A percentile compares a stretch with the other conserved stretches of the same genome.
phyloP scores from a whole-genome alignment of 1,140 invertebrate species.

The Drosophila mayri region DNA sequence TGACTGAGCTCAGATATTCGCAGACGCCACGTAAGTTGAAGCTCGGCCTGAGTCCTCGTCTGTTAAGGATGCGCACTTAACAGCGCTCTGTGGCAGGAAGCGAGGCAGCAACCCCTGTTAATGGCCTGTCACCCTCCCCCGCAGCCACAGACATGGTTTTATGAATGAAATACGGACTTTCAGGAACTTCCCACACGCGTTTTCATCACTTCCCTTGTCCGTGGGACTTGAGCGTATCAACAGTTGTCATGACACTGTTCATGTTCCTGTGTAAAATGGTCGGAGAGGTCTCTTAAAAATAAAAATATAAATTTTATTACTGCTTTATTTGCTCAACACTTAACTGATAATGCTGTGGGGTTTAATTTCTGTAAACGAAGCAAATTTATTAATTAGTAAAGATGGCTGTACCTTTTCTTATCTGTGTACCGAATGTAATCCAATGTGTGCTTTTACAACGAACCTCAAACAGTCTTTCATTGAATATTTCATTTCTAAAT shows the following conservation, averaged over 20 bases:
- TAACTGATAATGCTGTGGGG: conserved; percentile 13
- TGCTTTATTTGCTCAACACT: conserved; percentile 16
- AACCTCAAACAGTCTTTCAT: neutral
- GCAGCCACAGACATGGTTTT: conserved; percentile 17
- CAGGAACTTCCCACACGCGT: conserved; percentile 2
- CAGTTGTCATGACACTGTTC: conserved; percentile 66
- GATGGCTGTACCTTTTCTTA: neutral
- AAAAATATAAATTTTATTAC: conserved; percentile 1
- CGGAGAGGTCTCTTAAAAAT: neutral
- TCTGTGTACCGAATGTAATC: neutral
- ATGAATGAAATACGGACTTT: conserved; percentile 65
- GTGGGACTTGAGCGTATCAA: conserved; percentile 49
- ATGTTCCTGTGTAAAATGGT: neutral
- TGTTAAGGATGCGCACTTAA: conserved; percentile 63
- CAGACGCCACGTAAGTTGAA: conserved; percentile 35
- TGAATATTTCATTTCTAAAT: neutral
- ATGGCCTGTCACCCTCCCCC: conserved; percentile 33
- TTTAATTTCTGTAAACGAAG: neutral
- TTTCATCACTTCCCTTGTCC: neutral
- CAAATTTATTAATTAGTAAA: conserved; percentile 11
- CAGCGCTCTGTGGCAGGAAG: conserved; percentile 42
- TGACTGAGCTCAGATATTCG: conserved; percentile 73
- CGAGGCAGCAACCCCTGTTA: conserved; percentile 21
- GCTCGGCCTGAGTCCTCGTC: conserved; percentile 47
- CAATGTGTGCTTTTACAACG: neutral